These are phyloP conservation scores for roundworm (Caenorhabditis elegans) DNA, from an alignment of 1,140 invertebrate species.

Conservation along the genomic window WBcel235 BX284603.4:7517001-7517500, in stretches of 20 bases:
- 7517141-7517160: no score
- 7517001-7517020: neutral
- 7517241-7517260: neutral
- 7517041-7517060: neutral
- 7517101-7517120: neutral
- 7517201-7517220: neutral
- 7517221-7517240: neutral
- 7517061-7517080: neutral
- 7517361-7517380: neutral
- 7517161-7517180: no score
- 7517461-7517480: neutral
- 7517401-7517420: neutral
- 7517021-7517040: neutral
- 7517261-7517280: neutral
- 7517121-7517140: neutral
- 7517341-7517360: neutral
- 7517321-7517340: neutral
- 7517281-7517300: neutral
- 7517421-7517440: neutral
- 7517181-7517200: neutral
- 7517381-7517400: neutral
- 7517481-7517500: neutral
- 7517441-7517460: neutral
- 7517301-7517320: neutral
- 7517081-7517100: neutral